Conservation (phyloP, 2,888 invertebrate genomes). For the Thymelicus lineola region DNA sequence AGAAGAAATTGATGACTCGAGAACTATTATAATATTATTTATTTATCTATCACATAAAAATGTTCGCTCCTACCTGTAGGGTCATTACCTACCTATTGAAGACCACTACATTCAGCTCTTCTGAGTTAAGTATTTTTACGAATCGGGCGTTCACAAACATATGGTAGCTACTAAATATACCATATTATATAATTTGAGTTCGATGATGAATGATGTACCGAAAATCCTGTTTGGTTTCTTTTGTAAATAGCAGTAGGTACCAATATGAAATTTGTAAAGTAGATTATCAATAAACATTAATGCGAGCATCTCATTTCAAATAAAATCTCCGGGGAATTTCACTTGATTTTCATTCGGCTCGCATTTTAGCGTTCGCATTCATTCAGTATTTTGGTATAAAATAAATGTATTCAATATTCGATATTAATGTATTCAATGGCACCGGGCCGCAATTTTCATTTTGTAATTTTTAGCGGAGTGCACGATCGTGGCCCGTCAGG, state of each 20-base stretch:
- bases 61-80: too few relatives aligned
- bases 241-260: conserved; percentile 28
- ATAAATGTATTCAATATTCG: conserved; percentile 83
- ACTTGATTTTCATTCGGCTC: conserved; percentile 67
- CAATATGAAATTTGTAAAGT: conserved; percentile 43
- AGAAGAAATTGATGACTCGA: too few relatives aligned
- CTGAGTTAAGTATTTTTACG: too few relatives aligned
- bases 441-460: conserved; percentile 83
- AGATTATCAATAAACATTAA: conserved; percentile 61
- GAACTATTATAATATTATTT: too few relatives aligned
- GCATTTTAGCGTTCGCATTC: conserved; percentile 69
- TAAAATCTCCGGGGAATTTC: conserved; percentile 69
- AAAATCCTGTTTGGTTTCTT: conserved; percentile 11
- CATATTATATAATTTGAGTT: too few relatives aligned
- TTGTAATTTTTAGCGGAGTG: conserved; percentile 83
- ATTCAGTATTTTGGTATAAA: conserved; percentile 76
- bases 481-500: conserved; percentile 55
- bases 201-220: background rate
- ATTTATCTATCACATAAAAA: too few relatives aligned
- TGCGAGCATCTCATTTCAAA: conserved; percentile 67
- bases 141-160: too few relatives aligned
- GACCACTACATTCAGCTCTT: too few relatives aligned
- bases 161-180: too few relatives aligned
- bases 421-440: conserved; percentile 84
- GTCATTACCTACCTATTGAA: too few relatives aligned